Evolutionary conservation across 2,888 invertebrate species (phyloP).

Genomic region (Sphaerophoria taeniata): DNA sequence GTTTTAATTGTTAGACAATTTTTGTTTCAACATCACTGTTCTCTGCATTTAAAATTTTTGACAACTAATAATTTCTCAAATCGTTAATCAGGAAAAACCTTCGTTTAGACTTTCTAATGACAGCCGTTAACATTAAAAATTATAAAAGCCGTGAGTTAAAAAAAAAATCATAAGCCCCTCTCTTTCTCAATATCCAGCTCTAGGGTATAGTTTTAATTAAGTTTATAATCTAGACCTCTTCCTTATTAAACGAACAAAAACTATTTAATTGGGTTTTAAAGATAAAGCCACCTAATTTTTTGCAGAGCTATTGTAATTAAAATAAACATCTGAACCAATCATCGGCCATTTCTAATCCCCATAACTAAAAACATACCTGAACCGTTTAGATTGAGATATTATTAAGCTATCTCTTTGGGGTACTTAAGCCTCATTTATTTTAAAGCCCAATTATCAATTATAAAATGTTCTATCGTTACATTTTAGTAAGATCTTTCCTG

Average conservation of each 20-base stretch:
- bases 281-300: too few relatives aligned
- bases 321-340: too few relatives aligned
- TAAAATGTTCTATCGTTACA: neutral
- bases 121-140: neutral
- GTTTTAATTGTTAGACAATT: conserved; percentile 23
- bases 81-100: neutral
- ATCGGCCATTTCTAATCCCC: too few relatives aligned
- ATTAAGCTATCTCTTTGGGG: neutral
- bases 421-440: conserved; percentile 9
- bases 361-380: too few relatives aligned
- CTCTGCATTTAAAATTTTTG: neutral
- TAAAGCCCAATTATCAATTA: conserved; percentile 9
- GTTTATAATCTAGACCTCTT: neutral
- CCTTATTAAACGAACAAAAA: too few relatives aligned
- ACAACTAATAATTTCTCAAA: neutral
- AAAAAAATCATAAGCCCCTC: too few relatives aligned
- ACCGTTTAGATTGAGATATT: conserved; percentile 2
- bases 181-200: too few relatives aligned
- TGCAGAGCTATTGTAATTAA: too few relatives aligned
- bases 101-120: neutral
- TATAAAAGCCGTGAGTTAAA: too few relatives aligned
- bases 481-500: conserved; percentile 29
- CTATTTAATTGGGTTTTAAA: too few relatives aligned
- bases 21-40: neutral
- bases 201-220: too few relatives aligned